Evolutionary conservation across 1,140 invertebrate species (phyloP).

Genomic region (Phthorimaea operculella): DNA sequence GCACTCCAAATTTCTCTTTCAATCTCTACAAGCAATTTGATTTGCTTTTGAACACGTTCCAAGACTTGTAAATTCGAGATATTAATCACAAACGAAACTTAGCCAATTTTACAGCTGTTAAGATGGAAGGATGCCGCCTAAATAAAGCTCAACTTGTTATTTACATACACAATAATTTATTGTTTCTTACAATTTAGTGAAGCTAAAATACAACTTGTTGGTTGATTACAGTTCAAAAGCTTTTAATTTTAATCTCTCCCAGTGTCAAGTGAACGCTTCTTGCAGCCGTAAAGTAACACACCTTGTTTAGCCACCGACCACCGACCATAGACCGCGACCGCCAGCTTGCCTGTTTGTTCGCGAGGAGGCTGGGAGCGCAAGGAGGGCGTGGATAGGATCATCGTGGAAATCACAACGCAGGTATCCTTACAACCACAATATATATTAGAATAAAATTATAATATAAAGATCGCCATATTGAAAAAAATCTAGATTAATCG

Average conservation of each 20-base stretch:
- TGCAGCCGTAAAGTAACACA: conserved; percentile 56
- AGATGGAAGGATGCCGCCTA: conserved; percentile 40
- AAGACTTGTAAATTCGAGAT: background rate
- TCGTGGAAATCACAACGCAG: conserved; percentile 67
- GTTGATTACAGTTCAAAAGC: conserved; percentile 65
- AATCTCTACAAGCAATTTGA: background rate
- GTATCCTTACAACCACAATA: conserved; percentile 70
- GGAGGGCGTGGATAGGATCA: conserved; percentile 47
- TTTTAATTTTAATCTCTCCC: conserved; percentile 54
- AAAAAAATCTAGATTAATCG: conserved; percentile 67
- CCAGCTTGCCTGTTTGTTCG: conserved; percentile 21
- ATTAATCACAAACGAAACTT: conserved; percentile 2
- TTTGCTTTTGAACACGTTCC: background rate
- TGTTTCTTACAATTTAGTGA: conserved; percentile 68
- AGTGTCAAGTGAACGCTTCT: conserved; percentile 59
- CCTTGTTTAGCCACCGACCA: conserved; percentile 50
- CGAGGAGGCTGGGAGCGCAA: conserved; percentile 30
- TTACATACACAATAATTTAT: conserved; percentile 69
- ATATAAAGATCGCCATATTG: conserved; percentile 68
- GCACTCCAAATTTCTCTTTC: background rate
- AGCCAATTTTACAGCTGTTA: conserved; percentile 25
- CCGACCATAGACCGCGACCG: too few relatives aligned
- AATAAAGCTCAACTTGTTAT: conserved; percentile 63
- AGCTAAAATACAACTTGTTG: conserved; percentile 64
- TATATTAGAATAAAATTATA: conserved; percentile 70